Base-by-base conservation (phyloP, 2,113 vertebrate genomes). In the Excalfactoria chinensis region DNA sequence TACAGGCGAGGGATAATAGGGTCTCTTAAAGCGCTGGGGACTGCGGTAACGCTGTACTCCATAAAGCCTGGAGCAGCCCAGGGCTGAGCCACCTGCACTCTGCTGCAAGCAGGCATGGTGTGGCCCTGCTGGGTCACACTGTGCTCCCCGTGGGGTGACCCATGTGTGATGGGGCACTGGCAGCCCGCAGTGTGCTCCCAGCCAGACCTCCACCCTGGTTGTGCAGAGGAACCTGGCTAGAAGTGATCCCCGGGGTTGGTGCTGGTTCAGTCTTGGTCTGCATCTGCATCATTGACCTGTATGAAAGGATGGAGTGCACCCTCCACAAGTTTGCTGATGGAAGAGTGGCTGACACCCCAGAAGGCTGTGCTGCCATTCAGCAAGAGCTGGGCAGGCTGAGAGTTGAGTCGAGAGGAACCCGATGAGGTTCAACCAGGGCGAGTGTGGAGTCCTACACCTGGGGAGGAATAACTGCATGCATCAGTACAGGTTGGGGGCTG, bases 141-240 rank as follows among this genome's bases (percentile, higher is more conserved):
- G 19, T 3, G 11, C 19, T 20, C 51, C 35, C 56, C 1, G 1
- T 37, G 20, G 56, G 49, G 21, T 6, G 18, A 11, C 22, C 67
- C 4, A 2, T 1, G 4, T 3, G 3, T 32, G 6, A 46, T 1
- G 2, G 6, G 32, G 41, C 9, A 1, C 17, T 40, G 2, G 0
- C 18, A 34, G 67, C 43, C 15, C 9, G 26, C 51, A 30, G 51
- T 9, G 51, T 53, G 51, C 15, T 53, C 26, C 8, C 51, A 30
- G 51, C 51, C 51, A 53, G 51, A 53, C 51, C 26, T 30, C 15
- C 28, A 14, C 14, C 7, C 8, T 28, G 51, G 51, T 30, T 26
- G 15, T 53, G 51, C 51, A 53, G 15, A 53, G 51, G 49, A 26
- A 28, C 26, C 51, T 53, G 26, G 26, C 51, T 28, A 53, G 51